These are phyloP conservation scores for Microcebus lehilahytsara DNA, from an alignment of 2,113 vertebrate species.

Conservation along the genomic window DNA sequence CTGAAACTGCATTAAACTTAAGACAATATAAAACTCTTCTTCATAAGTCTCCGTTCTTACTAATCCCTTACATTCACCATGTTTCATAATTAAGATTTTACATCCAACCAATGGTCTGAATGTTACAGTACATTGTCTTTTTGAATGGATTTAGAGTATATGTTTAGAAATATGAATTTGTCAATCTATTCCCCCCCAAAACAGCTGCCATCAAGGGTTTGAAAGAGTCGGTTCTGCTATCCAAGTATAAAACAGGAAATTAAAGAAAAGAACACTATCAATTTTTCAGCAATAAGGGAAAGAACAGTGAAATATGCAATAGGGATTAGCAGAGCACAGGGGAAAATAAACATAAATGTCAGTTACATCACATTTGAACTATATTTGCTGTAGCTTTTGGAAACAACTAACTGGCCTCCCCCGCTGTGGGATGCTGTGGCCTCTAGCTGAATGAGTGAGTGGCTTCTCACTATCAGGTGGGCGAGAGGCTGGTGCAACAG, in stretches of 20 bases:
- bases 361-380: accelerated
- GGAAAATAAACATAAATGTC: not conserved
- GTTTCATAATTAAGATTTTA: not conserved
- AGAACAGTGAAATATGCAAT: not conserved
- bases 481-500: not conserved
- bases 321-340: accelerated
- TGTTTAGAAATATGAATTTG: not conserved
- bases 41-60: not conserved
- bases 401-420: not conserved
- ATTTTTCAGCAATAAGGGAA: not conserved
- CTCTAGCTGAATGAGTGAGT: not conserved
- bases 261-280: not conserved
- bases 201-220: not conserved
- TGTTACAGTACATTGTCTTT: accelerated
- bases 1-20: not conserved
- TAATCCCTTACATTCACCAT: too few species aligned
- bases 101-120: not conserved
- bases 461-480: too few species aligned
- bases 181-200: not conserved
- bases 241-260: not conserved
- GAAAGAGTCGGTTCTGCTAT: not conserved
- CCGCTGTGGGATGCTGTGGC: accelerated
- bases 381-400: accelerated
- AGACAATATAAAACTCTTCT: not conserved
- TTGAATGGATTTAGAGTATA: not conserved